Conservation (phyloP, 2,113 vertebrate genomes). For the Epinephelus fuscoguttatus region DNA sequence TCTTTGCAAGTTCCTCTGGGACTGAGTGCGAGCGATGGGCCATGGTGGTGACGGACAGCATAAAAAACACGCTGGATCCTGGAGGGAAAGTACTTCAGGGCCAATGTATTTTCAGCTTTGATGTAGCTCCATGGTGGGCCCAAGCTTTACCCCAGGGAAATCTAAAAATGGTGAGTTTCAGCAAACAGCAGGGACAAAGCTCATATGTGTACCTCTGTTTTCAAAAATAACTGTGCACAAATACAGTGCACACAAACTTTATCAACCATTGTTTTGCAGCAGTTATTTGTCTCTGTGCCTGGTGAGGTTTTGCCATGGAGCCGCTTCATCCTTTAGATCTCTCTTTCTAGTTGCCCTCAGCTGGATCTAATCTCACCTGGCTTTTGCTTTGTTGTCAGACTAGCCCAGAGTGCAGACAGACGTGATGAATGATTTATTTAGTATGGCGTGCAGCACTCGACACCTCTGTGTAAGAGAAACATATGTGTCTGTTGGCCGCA, state of each 20-base stretch:
- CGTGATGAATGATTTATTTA: slow-evolving; percentile 69
- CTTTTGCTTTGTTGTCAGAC: slow-evolving; percentile 46
- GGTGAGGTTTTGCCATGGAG: neutral
- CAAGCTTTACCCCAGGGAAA: slow-evolving; percentile 33
- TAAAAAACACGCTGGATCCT: slow-evolving; percentile 60
- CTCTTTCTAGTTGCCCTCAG: slow-evolving; percentile 14
- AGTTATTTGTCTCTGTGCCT: neutral
- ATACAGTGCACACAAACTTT: neutral
- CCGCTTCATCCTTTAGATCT: slow-evolving; percentile 14
- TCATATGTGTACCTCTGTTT: slow-evolving; percentile 4
- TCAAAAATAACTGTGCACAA: neutral
- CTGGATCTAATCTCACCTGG: slow-evolving; percentile 45
- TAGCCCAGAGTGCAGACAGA: slow-evolving; percentile 41
- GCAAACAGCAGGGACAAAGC: slow-evolving; percentile 24
- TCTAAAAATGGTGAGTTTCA: slow-evolving; percentile 31
- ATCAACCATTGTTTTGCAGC: neutral
- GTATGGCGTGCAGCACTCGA: slow-evolving; percentile 49
- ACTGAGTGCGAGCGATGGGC: slow-evolving; percentile 38
- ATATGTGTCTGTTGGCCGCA: slow-evolving; percentile 13
- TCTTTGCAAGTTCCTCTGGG: slow-evolving; percentile 62
- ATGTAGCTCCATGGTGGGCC: slow-evolving; percentile 53
- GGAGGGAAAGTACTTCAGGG: slow-evolving; percentile 65
- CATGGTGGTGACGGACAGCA: slow-evolving; percentile 56
- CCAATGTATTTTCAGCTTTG: slow-evolving; percentile 74
- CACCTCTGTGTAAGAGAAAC: slow-evolving; percentile 39